Conservation (phyloP, 2,797 vertebrate species). For the Steatocranus sp. region DNA sequence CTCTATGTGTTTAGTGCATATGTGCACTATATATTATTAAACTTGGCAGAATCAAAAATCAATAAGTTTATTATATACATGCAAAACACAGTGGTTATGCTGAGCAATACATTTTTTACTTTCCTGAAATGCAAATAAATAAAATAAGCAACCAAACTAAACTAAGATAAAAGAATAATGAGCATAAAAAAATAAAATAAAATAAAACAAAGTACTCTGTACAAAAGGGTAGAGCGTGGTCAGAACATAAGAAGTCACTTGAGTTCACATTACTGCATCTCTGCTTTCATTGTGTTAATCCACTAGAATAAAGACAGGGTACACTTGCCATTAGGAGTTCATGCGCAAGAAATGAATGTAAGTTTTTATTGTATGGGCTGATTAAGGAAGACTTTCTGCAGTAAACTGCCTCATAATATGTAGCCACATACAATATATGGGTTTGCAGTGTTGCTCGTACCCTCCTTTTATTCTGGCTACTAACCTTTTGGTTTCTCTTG, state of each 20-base stretch:
- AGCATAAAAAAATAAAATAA: neutral
- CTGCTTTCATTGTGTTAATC: neutral
- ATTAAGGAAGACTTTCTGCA: neutral
- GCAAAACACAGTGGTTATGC: neutral
- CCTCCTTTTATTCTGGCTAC: slow-evolving; percentile 26
- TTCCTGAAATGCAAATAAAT: neutral
- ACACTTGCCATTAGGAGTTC: neutral
- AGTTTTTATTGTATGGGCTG: neutral
- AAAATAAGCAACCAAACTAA: neutral
- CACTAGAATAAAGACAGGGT: neutral
- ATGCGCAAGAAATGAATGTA: neutral
- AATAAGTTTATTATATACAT: neutral
- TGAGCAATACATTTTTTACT: neutral
- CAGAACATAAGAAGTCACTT: neutral
- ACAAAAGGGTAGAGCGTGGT: neutral
- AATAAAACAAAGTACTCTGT: neutral
- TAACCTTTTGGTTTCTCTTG: slow-evolving; percentile 45
- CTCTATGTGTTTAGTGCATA: neutral
- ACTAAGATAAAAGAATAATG: neutral
- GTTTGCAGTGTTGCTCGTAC: neutral
- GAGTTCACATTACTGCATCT: neutral
- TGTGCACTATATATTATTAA: neutral
- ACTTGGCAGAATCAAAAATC: neutral
- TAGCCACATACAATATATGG: neutral
- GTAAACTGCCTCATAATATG: neutral